Base-by-base conservation (phyloP, 1,140 invertebrate species). In the Drosophila willistoni region DNA sequence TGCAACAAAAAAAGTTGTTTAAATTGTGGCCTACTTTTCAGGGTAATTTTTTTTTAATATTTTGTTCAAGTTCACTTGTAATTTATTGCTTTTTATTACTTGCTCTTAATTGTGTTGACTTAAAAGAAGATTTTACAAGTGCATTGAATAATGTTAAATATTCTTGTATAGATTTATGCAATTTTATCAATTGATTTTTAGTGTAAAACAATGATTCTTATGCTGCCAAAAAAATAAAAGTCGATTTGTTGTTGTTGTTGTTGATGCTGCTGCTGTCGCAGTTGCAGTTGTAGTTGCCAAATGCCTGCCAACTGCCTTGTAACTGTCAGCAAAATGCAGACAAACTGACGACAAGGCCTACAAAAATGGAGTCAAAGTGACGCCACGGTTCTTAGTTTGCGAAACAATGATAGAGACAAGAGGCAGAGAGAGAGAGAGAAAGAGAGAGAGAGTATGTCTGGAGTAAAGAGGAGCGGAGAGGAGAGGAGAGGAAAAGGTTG, bases 321-420 rank as follows among this genome's bases (percentile, higher is more conserved):
- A 47, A 51, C 59, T 47, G 66, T 67, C 78, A 56, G 25, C 33
- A 22, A 56, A 41, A 44, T 57, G 47, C 73, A 86, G 81, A 81
- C 81, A 85, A n/a, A 54, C 64, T 71, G 83, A 67, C 76, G 79
- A 68, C 79, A 55, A 51, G 44, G 54, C 64, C 47, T 56, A 25
- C 17, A 22, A 17, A 47, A 14, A 42, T 19, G 63, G 70, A 75
- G 73, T 54, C 71, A 51, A 55, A 69, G 61, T 47, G 81, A 71
- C 79, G 79, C 79, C 79, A 51, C 12, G 44, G 44, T 51, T 51
- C 17, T 51, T 51, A 19, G 44, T 47, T 47, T 19, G 44, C 44
- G 29, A 47, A 17, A 47, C 14, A 17, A 2, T 36, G 34, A 36
- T 36, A n/a, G 17, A 51, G 44, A 47, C 7, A 47, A 7, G 9